Evolutionary conservation across 2,888 invertebrate species (phyloP).

Genomic region (Agonopterix heracliana): DNA sequence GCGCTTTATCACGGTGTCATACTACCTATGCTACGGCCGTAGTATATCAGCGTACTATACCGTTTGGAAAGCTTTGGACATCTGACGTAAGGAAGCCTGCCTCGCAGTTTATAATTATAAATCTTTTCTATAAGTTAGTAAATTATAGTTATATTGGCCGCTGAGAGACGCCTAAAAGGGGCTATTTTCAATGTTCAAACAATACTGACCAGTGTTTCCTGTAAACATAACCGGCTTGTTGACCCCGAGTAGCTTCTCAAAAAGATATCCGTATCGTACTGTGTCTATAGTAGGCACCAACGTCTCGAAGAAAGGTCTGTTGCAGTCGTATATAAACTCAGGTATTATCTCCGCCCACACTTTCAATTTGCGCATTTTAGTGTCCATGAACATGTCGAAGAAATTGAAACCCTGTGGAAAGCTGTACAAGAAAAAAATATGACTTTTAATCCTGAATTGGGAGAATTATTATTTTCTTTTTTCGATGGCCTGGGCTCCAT

Average conservation of each 20-base stretch:
- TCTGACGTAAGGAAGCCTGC: no score
- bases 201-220: conserved; percentile 86
- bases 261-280: conserved; percentile 87
- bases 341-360: conserved; percentile 88
- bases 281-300: conserved; percentile 95
- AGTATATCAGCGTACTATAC: no score
- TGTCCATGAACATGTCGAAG: conserved; percentile 87
- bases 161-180: no score
- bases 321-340: conserved; percentile 80
- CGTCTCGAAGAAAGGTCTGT: conserved; percentile 90
- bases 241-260: conserved; percentile 83
- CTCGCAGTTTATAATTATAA: no score
- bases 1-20: no score
- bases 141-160: no score
- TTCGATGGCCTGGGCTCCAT: neutral
- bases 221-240: conserved; percentile 90
- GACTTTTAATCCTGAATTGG: neutral
- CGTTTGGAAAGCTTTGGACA: no score
- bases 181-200: neutral
- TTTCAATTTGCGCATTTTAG: conserved; percentile 81
- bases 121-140: no score
- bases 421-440: conserved; percentile 51
- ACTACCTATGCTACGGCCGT: no score
- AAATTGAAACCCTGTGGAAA: conserved; percentile 81
- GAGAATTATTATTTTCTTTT: neutral